Conservation (phyloP, 2,797 vertebrate genomes). For the Rhyacichthys aspro region DNA sequence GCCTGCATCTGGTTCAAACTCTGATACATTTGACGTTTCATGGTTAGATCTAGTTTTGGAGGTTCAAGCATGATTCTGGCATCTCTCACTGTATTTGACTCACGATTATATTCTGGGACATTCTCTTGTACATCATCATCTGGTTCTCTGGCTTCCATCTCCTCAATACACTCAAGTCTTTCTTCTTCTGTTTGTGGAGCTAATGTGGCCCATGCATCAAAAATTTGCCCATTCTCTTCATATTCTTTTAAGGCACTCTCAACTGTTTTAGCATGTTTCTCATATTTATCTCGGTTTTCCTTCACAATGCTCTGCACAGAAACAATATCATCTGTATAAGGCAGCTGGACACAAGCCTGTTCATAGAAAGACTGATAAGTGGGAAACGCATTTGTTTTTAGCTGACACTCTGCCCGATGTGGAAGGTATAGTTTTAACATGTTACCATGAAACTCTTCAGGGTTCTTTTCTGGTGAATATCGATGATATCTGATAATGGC, state of each 20-base stretch:
- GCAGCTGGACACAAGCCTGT: slow-evolving; percentile 11
- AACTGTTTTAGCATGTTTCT: slow-evolving; percentile 14
- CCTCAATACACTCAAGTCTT: slow-evolving; percentile 14
- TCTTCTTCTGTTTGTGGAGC: slow-evolving; percentile 23
- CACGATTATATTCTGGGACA: slow-evolving; percentile 16
- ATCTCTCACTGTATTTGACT: not conserved
- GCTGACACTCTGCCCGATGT: not conserved
- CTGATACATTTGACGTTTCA: slow-evolving; percentile 6
- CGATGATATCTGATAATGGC: slow-evolving; percentile 17
- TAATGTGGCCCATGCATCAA: slow-evolving; percentile 13
- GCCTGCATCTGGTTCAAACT: slow-evolving; percentile 4
- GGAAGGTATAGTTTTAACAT: slow-evolving; percentile 33
- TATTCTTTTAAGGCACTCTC: too few species aligned
- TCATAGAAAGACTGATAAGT: slow-evolving; percentile 10
- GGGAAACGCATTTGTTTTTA: not conserved
- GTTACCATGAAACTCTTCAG: slow-evolving; percentile 17
- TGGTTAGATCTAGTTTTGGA: not conserved
- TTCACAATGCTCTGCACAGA: slow-evolving; percentile 8
- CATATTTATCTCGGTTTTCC: slow-evolving; percentile 12
- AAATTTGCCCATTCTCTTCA: too few species aligned
- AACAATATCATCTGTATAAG: not conserved
- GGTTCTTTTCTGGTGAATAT: slow-evolving; percentile 31
- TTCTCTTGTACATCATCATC: slow-evolving; percentile 25
- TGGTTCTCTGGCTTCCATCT: slow-evolving; percentile 1
- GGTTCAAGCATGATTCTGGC: not conserved